Conservation (phyloP, 2,113 vertebrate genomes). For the Hylia prasina region DNA sequence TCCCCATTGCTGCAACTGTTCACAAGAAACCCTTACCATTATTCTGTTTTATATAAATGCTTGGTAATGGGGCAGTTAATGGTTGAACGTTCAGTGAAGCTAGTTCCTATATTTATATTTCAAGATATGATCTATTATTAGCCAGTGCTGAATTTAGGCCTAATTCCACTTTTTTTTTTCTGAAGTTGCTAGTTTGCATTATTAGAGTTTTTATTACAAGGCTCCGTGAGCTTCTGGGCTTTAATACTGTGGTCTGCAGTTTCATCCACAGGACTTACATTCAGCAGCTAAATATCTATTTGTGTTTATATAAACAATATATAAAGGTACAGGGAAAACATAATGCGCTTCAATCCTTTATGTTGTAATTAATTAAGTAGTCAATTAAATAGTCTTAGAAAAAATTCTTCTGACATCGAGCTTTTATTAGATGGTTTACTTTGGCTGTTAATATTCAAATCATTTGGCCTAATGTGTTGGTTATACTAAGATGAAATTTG, state of each 20-base stretch:
- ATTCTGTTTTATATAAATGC: not conserved
- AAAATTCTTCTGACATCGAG: not conserved
- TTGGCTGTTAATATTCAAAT: not conserved
- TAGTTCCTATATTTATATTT: not conserved
- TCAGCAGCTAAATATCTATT: not conserved
- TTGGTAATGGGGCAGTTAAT: not conserved
- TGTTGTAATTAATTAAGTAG: not conserved
- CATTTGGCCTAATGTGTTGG: not conserved
- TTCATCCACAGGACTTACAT: not conserved
- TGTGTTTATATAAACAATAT: not conserved
- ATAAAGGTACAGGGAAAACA: not conserved
- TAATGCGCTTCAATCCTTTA: not conserved
- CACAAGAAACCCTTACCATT: not conserved
- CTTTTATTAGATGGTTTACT: not conserved
- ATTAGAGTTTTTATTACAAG: not conserved
- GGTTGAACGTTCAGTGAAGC: not conserved
- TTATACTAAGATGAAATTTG: not conserved
- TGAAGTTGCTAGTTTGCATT: not conserved
- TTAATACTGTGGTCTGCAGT: not conserved
- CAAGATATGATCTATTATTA: not conserved
- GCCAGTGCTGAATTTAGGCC: not conserved
- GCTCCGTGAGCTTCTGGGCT: not conserved
- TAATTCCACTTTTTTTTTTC: not conserved
- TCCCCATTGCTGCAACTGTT: not conserved
- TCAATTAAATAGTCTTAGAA: not conserved